Evolutionary conservation across 2,888 invertebrate genomes (phyloP), one percentile per base, ranked within the genome.

Genomic region (Stenoptilia bipunctidactyla): DNA sequence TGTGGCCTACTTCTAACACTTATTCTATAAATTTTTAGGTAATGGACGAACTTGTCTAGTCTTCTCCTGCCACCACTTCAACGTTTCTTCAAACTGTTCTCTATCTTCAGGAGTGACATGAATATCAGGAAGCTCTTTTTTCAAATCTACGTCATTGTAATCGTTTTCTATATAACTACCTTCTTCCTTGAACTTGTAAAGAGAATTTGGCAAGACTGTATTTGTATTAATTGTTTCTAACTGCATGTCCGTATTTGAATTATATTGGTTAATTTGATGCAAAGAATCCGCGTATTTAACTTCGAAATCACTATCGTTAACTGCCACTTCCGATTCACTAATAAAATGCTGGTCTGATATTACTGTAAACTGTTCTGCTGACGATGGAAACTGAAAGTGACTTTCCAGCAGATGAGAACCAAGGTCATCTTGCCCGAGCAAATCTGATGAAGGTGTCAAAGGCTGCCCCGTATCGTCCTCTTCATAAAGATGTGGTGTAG

Each of bases 401-500:
- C 76, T 68, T 13, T 86, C 85, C 33, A 87, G 63, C 40, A 87
- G 50, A 44, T 76, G 73, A 2, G 84, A 51, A 51, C 82, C 77
- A n/a, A 85, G 63, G 44, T 86, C 85, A 43, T 87, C 86, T 30
- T 76, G 77, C n/a, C 63, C 66, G 1, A 82, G 56, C 12, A 84
- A 60, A 46, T 85, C 85, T 2, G 85, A 84, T 9, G 75, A 74
- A 1, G 85, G 85, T 5, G 85, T 85, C 48, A 87, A 55, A 34
- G 88, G 87, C 47, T 85, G 85, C 13, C 83, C 80, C 30, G 55
- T 51, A 50, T 90, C 90, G 44, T 88, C 88, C 60, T 89, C 87
- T 44, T 88, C 88, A 42, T 89, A 87, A 39, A 86, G 61, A 49
- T 79, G 75, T 38, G 84, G 82, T 8, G 86, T 82, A 6, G 88